phyloP scores from a whole-genome alignment of 2,888 invertebrate species.

The Onchidella celtica region DNA sequence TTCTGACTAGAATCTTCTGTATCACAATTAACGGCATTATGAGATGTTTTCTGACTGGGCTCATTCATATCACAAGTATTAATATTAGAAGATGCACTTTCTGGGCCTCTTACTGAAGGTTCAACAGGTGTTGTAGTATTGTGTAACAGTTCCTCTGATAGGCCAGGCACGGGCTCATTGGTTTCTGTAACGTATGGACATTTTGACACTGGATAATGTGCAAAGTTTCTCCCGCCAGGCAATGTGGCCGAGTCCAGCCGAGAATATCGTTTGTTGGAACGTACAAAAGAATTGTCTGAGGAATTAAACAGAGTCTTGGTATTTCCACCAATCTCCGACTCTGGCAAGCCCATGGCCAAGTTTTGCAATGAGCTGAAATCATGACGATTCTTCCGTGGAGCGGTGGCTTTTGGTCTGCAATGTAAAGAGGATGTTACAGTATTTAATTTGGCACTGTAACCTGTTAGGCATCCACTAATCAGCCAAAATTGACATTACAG shows the following conservation, averaged over 20 bases:
- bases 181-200: background rate
- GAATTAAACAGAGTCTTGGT: background rate
- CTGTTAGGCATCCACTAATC: too few species aligned
- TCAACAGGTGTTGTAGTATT: background rate
- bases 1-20: too few species aligned
- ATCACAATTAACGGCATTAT: too few species aligned
- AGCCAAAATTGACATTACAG: too few species aligned
- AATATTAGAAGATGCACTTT: too few species aligned
- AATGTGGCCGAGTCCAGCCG: background rate
- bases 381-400: background rate
- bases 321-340: background rate
- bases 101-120: too few species aligned
- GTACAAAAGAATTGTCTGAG: background rate
- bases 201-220: background rate
- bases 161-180: slow-evolving; percentile 4
- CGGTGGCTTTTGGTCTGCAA: too few species aligned
- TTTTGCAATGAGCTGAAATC: background rate
- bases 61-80: too few species aligned
- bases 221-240: background rate
- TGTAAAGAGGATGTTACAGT: too few species aligned
- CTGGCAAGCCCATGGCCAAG: background rate
- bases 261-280: background rate
- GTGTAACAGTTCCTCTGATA: slow-evolving; percentile 5
- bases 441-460: too few species aligned
- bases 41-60: too few species aligned